phyloP scores from a whole-genome alignment of 23 tunicate genomes.

The Phallusia fumigata region DNA sequence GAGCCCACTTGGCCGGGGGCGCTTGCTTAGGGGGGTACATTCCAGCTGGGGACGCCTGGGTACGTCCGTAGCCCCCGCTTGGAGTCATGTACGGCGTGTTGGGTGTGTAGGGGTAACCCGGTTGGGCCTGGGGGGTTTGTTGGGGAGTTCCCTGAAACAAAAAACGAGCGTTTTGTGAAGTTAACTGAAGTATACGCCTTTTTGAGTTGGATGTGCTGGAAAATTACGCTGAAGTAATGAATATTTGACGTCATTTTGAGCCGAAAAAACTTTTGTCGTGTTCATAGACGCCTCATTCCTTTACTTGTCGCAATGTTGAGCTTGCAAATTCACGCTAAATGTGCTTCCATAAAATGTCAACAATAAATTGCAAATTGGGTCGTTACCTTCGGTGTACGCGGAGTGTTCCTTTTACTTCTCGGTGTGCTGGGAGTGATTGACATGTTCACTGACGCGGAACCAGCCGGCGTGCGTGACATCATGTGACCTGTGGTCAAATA shows the following conservation, averaged over 20 bases:
- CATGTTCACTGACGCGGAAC: neutral
- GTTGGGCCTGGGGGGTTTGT: slow-evolving; percentile 34
- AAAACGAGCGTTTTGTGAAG: too few species aligned
- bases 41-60: slow-evolving; percentile 4
- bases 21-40: slow-evolving; percentile 26
- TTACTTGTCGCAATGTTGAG: too few species aligned
- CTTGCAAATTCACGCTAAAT: too few species aligned
- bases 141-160: slow-evolving; percentile 29
- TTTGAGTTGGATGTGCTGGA: too few species aligned
- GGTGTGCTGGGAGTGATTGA: slow-evolving; percentile 27
- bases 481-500: neutral
- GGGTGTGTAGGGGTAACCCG: slow-evolving; percentile 50
- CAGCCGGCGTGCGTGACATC: slow-evolving; percentile 18
- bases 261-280: too few species aligned
- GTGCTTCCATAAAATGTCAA: too few species aligned
- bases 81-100: slow-evolving; percentile 31
- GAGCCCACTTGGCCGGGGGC: slow-evolving; percentile 66
- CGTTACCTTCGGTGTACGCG: slow-evolving; percentile 28
- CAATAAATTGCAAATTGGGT: too few species aligned
- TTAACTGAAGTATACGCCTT: too few species aligned
- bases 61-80: slow-evolving; percentile 21
- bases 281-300: too few species aligned
- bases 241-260: too few species aligned
- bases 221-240: too few species aligned
- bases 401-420: slow-evolving; percentile 34